Evolutionary conservation across 1,140 invertebrate species (phyloP), one percentile per base, ranked within the genome.

Genomic region (Sarcophaga bullata): DNA sequence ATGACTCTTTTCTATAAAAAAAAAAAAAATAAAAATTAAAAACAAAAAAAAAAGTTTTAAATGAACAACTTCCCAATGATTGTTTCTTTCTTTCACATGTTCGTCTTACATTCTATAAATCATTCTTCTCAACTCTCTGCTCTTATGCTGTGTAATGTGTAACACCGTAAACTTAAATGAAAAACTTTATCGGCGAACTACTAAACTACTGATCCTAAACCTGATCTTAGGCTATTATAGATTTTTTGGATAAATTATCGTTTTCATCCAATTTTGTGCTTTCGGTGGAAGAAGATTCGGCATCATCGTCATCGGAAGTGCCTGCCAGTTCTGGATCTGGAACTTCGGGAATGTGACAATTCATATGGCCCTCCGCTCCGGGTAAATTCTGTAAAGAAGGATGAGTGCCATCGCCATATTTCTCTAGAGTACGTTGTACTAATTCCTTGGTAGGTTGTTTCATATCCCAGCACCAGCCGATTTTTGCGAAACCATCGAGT

Each of bases 401-500:
- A 73, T 95, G 91, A 11, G 91, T 90, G 91, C 95, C 95, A 86
- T 95, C 94, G 82, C 94, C 89, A 90, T 92, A 89, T 90, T 93
- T 95, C 81, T 90, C 86, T 3, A 91, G 87, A 0, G 92, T 88
- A 84, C 89, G 88, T 49, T 91, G 89, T 8, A 95, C 89, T 0
- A 94, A 87, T 5, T 92, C 88, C n/a, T 91, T 86, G 0, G 93
- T 93, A 0, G 94, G 93, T 84, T 91, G 86, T 86, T 94, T 95
- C 75, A 95, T 89, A 88, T 98, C 96, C 85, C 95, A 97, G 1
- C 94, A 96, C 93, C 94, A 95, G 7, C 96, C 96, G 15, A 94
- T 86, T 88, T 96, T 95, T 0, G 95, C 92, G 17, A 95, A 93
- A 84, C 94, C 93, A 89, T 97, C 95, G 86, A 97, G 94, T 88